phyloP scores from a whole-genome alignment of 1,140 invertebrate genomes.

The Ladona fulva region DNA sequence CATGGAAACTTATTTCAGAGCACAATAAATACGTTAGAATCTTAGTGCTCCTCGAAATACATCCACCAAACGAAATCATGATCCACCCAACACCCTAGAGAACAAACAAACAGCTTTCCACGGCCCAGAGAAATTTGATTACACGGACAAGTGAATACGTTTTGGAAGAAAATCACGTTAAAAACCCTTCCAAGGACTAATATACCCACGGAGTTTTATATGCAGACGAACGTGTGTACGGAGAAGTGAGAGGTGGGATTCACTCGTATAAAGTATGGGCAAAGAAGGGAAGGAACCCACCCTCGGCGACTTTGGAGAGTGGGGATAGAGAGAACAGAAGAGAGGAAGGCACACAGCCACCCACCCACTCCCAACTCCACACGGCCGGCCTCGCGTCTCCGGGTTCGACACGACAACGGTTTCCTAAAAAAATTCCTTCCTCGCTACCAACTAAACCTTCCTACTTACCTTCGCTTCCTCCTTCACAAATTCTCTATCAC shows the following conservation, averaged over 20 bases:
- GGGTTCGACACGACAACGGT: background rate
- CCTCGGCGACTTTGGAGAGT: background rate
- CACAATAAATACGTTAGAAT: no score
- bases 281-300: background rate
- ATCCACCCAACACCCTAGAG: no score
- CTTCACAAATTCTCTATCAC: background rate
- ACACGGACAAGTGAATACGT: no score
- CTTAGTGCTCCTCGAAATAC: no score
- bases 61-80: no score
- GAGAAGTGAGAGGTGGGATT: background rate
- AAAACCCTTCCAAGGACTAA: no score
- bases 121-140: no score
- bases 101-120: no score
- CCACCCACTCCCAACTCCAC: conserved; percentile 1
- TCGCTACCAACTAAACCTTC: background rate
- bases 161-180: no score
- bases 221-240: no score
- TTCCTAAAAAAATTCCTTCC: background rate
- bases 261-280: background rate
- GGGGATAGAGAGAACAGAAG: background rate
- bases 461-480: background rate
- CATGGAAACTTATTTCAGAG: no score
- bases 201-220: no score
- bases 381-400: background rate
- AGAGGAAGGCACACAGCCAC: background rate